Base-by-base conservation (phyloP, 2,113 vertebrate genomes). In the Myocastor coypus region DNA sequence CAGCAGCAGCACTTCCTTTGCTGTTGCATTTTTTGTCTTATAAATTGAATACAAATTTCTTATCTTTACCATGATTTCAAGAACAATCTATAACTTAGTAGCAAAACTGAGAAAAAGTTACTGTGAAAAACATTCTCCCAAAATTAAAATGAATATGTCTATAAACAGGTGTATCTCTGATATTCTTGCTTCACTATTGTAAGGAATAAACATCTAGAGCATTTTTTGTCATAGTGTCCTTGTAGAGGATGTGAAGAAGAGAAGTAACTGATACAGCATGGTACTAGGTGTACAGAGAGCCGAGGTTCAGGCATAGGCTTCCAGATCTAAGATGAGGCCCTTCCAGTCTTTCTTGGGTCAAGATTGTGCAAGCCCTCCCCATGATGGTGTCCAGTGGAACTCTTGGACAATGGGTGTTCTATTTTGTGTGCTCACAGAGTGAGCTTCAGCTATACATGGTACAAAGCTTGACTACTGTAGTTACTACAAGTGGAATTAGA, bases 91-190 rank as follows among this genome's bases (percentile, higher is more conserved):
- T 34, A 50, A 59, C 78, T 92, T 66, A 66, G 42, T 11, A 90
- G 13, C 30, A 12, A n/a, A 63, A 83, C 91, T 94, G 5, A 32
- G 52, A 3, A 24, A 78, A 87, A 83, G 20, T 61, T 92, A 57
- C 20, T 40, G 14, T 16, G 26, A 57, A 57, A 90, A 14, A 90
- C 61, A 85, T 61, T 7, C 69, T 57, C 87, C 73, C 61, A 87
- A 91, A 82, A 59, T 59, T 61, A 42, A 73, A 42, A 93, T 40
- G 73, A 94, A 95, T 80, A 73, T 34, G 26, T 9, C 77, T 52
- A 52, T 26, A 63, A 28, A 55, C 13, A 63, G 32, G 75, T 83
- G 1, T n/a, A n/a, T 63, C 64, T 77, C 61, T 28, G 55, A 32
- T 63, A 64, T 94, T 93, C n/a, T 92, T 83, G 69, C 68, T 81